A percentile compares a stretch with the other conserved stretches of the same genome.
These are phyloP conservation scores for Rhagoletis pomonella DNA, from an alignment of 1,140 invertebrate species.

Conservation along the genomic window DNA sequence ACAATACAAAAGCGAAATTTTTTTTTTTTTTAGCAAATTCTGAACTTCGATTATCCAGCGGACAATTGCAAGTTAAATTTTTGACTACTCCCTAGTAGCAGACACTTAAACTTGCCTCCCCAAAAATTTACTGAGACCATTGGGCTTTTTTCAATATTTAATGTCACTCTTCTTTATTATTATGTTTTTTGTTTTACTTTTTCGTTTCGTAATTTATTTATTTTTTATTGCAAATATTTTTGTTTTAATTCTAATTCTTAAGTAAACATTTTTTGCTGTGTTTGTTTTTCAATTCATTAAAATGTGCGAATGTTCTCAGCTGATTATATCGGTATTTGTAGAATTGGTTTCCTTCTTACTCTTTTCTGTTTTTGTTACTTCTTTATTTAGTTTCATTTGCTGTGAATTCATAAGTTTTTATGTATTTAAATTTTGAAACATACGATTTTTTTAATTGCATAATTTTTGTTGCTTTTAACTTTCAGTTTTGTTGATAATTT, in stretches of 20 bases:
- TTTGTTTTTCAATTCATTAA: slow-evolving; percentile 36
- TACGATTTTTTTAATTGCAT: neutral
- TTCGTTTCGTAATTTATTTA: slow-evolving; percentile 18
- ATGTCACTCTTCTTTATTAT: neutral
- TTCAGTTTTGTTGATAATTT: slow-evolving; percentile 17
- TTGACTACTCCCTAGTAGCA: no score
- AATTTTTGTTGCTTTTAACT: neutral
- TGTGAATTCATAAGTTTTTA: slow-evolving; percentile 21
- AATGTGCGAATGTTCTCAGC: slow-evolving; percentile 27
- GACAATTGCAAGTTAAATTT: no score
- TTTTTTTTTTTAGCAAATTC: no score
- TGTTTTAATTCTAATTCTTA: neutral
- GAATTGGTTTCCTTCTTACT: neutral
- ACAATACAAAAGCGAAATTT: no score
- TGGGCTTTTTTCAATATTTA: neutral
- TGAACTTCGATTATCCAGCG: no score
- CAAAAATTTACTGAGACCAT: no score
- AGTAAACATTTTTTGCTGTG: neutral
- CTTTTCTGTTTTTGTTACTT: neutral
- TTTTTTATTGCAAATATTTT: slow-evolving; percentile 20
- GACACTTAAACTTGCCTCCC: no score
- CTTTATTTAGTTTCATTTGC: slow-evolving; percentile 6
- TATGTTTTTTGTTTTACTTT: neutral
- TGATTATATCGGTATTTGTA: slow-evolving; percentile 40
- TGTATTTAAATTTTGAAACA: neutral